Percentiles rank a stretch among this genome's conserved stretches.
These are phyloP conservation scores for Loriculus beryllinus DNA, from an alignment of 2,797 vertebrate species.

Conservation along the genomic window DNA sequence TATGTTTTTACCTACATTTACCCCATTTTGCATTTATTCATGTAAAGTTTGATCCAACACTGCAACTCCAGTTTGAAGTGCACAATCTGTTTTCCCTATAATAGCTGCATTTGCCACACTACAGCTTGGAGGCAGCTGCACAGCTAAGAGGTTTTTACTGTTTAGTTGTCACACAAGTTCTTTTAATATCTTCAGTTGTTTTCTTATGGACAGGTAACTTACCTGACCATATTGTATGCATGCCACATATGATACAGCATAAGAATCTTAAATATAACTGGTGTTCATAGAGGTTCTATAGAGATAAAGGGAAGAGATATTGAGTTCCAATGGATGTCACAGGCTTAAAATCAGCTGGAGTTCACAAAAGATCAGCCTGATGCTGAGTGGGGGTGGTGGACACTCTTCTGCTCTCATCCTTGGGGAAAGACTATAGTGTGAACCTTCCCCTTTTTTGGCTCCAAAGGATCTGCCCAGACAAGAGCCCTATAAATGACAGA, in stretches of 20 bases:
- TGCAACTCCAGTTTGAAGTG: background rate
- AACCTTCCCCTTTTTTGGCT: background rate
- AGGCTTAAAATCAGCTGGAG: background rate
- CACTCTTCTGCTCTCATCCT: background rate
- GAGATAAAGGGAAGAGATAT: background rate
- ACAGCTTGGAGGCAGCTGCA: background rate
- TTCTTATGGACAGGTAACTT: background rate
- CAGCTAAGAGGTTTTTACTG: background rate
- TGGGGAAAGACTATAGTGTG: background rate
- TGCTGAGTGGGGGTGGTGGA: background rate
- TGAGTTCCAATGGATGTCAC: background rate
- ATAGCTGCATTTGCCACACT: background rate
- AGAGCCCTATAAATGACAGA: background rate
- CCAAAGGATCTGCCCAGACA: background rate
- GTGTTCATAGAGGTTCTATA: background rate
- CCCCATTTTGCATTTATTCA: background rate
- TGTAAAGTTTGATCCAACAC: background rate
- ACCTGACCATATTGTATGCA: rapidly evolving
- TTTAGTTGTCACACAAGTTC: background rate
- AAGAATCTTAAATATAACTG: background rate
- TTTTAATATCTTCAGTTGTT: background rate
- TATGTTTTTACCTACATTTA: background rate
- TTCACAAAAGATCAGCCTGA: background rate
- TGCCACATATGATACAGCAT: background rate
- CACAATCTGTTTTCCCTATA: background rate